Conservation (phyloP, 2,888 invertebrate genomes). For the Thera obeliscata region DNA sequence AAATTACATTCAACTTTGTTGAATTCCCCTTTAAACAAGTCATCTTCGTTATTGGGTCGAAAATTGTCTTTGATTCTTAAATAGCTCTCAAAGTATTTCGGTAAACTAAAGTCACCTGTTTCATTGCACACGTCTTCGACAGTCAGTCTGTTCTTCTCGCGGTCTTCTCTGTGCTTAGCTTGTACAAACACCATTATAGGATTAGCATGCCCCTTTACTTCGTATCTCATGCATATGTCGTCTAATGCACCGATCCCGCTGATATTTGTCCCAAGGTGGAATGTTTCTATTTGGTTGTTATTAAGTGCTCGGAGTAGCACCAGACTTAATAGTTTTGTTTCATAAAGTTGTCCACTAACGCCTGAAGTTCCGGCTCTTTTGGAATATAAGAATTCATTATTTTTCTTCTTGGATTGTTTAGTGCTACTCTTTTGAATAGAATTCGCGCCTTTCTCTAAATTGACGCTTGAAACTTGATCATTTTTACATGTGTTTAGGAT, state of each 20-base stretch:
- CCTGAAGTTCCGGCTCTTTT: conserved; percentile 41
- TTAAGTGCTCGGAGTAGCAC: conserved; percentile 48
- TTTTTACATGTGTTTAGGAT: conserved; percentile 1
- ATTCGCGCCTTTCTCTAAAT: neutral
- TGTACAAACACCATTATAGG: conserved; percentile 50
- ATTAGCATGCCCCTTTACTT: conserved; percentile 35
- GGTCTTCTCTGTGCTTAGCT: conserved; percentile 53
- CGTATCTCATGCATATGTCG: conserved; percentile 51
- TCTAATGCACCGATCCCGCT: conserved; percentile 53
- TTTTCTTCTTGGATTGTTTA: conserved; percentile 14
- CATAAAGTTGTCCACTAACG: conserved; percentile 40
- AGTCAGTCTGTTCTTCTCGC: conserved; percentile 46
- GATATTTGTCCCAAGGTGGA: conserved; percentile 52
- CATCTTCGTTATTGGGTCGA: conserved; percentile 38
- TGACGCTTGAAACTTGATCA: conserved; percentile 9
- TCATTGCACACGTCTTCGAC: conserved; percentile 44
- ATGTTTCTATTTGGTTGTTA: conserved; percentile 45
- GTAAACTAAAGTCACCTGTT: conserved; percentile 46
- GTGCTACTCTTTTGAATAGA: conserved; percentile 6
- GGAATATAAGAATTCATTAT: conserved; percentile 20
- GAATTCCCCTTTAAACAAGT: conserved; percentile 50
- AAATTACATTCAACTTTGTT: conserved; percentile 47
- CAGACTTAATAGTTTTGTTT: conserved; percentile 51
- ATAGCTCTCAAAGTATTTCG: conserved; percentile 53
- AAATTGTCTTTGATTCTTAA: conserved; percentile 50